Percentiles rank a stretch among this genome's conserved stretches.
Evolutionary conservation across 2,113 vertebrate genomes (phyloP).

Genomic region (Psittacus erithacus): DNA sequence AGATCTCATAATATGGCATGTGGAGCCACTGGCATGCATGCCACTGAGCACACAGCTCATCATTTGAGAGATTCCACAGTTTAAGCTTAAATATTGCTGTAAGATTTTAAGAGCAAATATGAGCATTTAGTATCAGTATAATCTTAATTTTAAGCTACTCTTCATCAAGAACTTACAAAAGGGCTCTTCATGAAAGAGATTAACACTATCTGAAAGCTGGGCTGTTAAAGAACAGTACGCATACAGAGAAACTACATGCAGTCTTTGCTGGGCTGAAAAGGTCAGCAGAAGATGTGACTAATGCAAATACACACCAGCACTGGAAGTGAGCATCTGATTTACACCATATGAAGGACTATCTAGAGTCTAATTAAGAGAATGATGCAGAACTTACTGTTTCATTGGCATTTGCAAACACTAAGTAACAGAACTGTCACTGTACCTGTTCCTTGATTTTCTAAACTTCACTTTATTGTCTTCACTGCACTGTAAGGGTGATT

Average conservation of each 20-base stretch:
- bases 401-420: not conserved
- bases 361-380: not conserved
- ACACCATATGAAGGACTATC: not conserved
- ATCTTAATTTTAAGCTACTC: not conserved
- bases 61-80: not conserved
- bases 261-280: not conserved
- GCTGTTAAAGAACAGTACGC: not conserved
- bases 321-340: not conserved
- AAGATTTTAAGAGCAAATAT: not conserved
- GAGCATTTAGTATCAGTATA: not conserved
- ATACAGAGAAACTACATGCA: not conserved
- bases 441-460: constrained; percentile 43
- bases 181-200: not conserved
- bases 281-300: not conserved
- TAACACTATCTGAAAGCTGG: not conserved
- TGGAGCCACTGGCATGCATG: not conserved
- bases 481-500: constrained; percentile 12
- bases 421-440: constrained; percentile 26
- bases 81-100: not conserved
- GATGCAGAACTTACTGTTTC: constrained; percentile 18
- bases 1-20: not conserved
- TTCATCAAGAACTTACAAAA: not conserved
- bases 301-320: not conserved
- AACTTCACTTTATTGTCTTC: constrained; percentile 36
- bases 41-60: not conserved